Evolutionary conservation across 2,888 invertebrate species (phyloP).

Genomic region (Nomada flava): DNA sequence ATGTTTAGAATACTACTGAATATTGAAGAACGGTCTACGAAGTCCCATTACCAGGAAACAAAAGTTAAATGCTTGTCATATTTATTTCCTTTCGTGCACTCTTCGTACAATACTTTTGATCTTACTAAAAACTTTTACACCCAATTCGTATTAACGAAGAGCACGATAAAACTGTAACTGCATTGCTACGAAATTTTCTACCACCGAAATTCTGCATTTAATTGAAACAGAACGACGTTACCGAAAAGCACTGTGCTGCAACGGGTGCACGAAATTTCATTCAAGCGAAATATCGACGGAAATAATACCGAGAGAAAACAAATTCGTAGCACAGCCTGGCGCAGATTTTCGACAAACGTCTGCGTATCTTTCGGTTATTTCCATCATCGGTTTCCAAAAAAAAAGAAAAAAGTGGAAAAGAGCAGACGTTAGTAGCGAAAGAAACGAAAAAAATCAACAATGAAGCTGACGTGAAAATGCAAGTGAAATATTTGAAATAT

Average conservation of each 20-base stretch:
- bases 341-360: constrained; percentile 17
- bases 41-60: constrained; percentile 1
- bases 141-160: not conserved
- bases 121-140: not conserved
- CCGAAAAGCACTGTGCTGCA: constrained; percentile 5
- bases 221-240: not conserved
- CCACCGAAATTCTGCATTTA: not conserved
- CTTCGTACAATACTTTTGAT: constrained; percentile 11
- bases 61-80: constrained; percentile 14
- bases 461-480: constrained; percentile 6
- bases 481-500: not conserved
- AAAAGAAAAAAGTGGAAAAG: constrained; percentile 4
- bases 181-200: constrained; percentile 14
- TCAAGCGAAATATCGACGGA: not conserved
- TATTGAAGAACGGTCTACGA: not conserved
- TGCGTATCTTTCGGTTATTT: constrained; percentile 3
- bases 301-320: constrained; percentile 19
- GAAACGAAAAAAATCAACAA: constrained; percentile 21
- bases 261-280: constrained; percentile 6
- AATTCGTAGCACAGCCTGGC: constrained; percentile 20
- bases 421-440: constrained; percentile 8
- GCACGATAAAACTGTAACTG: not conserved
- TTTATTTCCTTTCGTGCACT: constrained; percentile 12
- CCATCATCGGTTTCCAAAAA: constrained; percentile 4
- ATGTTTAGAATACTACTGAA: not conserved